phyloP scores from a whole-genome alignment of 2,888 invertebrate species.

The Andrena camellia region DNA sequence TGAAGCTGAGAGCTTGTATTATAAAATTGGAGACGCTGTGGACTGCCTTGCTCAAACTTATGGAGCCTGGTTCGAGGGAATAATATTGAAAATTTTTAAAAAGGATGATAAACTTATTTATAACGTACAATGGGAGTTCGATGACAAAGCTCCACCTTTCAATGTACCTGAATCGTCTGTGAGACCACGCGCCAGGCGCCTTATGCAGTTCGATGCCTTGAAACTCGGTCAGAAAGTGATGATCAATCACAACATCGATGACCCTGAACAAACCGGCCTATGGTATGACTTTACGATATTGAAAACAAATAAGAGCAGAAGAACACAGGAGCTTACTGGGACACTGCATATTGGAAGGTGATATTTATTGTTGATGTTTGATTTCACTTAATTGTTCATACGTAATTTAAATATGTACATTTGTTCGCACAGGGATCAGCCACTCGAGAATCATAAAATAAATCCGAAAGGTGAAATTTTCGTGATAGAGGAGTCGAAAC shows the following conservation, averaged over 20 bases:
- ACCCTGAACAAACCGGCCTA: conserved; percentile 89
- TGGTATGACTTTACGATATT: conserved; percentile 90
- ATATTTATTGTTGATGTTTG: conserved; percentile 6
- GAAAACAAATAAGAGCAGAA: conserved; percentile 85
- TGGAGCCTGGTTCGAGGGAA: conserved; percentile 92
- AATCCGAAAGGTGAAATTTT: conserved; percentile 89
- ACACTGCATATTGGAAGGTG: conserved; percentile 87
- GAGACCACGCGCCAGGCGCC: conserved; percentile 89
- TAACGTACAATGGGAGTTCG: conserved; percentile 80
- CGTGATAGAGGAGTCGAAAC: conserved; percentile 87
- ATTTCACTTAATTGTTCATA: neutral
- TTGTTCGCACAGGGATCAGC: conserved; percentile 45
- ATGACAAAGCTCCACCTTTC: conserved; percentile 79
- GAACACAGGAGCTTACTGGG: conserved; percentile 86
- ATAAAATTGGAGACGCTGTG: conserved; percentile 88
- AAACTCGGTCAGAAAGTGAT: conserved; percentile 88
- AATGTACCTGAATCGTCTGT: conserved; percentile 86
- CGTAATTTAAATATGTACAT: conserved; percentile 4
- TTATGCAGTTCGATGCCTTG: conserved; percentile 86
- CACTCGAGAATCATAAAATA: conserved; percentile 87
- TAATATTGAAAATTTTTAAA: conserved; percentile 86
- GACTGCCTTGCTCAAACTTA: conserved; percentile 88
- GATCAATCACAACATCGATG: conserved; percentile 91
- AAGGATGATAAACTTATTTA: conserved; percentile 76
- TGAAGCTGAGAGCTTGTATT: conserved; percentile 86